Evolutionary conservation across 2,888 invertebrate species (phyloP).

Genomic region (Chloromyia formosa): DNA sequence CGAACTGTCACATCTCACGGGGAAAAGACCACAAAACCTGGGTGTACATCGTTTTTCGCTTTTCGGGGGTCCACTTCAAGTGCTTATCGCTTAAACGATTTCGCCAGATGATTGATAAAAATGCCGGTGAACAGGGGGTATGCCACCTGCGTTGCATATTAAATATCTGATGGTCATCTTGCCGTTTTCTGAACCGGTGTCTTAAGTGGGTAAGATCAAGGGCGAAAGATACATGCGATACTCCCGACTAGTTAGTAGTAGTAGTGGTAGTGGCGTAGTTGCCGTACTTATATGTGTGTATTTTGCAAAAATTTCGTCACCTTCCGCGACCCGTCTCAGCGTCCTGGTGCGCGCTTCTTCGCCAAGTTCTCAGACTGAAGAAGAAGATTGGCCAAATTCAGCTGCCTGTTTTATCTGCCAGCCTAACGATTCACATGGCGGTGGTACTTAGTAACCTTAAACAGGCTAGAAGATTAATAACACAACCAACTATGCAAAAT

Average conservation of each 20-base stretch:
- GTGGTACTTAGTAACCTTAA: slow-evolving; percentile 16
- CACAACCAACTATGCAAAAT: slow-evolving; percentile 30
- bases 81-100: slow-evolving; percentile 31
- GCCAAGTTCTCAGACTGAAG: not conserved
- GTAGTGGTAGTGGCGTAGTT: no score
- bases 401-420: not conserved
- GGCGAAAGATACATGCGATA: slow-evolving; percentile 10
- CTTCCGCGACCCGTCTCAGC: not conserved
- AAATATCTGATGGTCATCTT: slow-evolving; percentile 9
- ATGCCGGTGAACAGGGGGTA: slow-evolving; percentile 1
- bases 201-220: not conserved
- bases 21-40: no score
- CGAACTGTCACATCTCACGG: not conserved
- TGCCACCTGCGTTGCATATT: slow-evolving; percentile 39
- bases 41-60: not conserved
- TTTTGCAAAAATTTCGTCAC: not conserved
- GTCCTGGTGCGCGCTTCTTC: no score
- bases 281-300: not conserved
- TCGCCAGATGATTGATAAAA: slow-evolving; percentile 38
- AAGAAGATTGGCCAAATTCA: not conserved
- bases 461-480: slow-evolving; percentile 37
- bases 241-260: no score
- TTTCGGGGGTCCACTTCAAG: slow-evolving; percentile 1
- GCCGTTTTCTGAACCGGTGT: not conserved
- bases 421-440: not conserved